Percentiles rank a stretch among this genome's conserved stretches.
Evolutionary conservation across 2,797 vertebrate genomes (phyloP).

Genomic region (Hoplostethus mediterraneus): DNA sequence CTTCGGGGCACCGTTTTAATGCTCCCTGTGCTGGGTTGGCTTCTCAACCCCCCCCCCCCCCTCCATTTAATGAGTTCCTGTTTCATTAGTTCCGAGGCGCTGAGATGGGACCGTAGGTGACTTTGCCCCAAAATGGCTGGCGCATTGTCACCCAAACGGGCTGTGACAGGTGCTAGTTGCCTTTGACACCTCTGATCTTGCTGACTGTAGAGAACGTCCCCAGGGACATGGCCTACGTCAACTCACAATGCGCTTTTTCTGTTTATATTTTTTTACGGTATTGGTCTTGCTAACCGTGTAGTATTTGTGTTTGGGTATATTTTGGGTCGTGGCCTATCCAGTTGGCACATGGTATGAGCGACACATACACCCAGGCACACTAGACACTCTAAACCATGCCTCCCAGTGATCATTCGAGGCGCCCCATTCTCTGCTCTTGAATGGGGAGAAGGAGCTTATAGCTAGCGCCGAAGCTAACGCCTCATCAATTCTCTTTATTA

Average conservation of each 20-base stretch:
- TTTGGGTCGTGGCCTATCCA: neutral
- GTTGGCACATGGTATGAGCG: neutral
- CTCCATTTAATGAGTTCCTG: conserved; percentile 44
- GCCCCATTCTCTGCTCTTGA: conserved; percentile 32
- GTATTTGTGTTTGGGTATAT: neutral
- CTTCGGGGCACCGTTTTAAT: conserved; percentile 63
- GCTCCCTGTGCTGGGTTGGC: conserved; percentile 36
- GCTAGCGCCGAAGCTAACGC: conserved; percentile 57
- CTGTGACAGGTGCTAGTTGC: conserved; percentile 9
- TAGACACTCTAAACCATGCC: neutral
- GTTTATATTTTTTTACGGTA: neutral
- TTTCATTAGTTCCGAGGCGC: conserved; percentile 42
- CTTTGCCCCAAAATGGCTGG: conserved; percentile 20
- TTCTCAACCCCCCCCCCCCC: conserved; percentile 32
- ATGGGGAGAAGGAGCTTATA: conserved; percentile 54
- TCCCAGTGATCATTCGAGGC: neutral
- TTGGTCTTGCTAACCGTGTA: neutral
- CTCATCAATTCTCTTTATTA: conserved; percentile 83
- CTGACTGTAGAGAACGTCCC: conserved; percentile 3
- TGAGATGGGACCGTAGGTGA: conserved; percentile 24
- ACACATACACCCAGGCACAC: neutral
- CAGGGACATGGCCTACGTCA: neutral
- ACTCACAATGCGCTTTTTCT: neutral
- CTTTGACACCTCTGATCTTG: conserved; percentile 31
- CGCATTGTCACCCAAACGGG: conserved; percentile 19